Evolutionary conservation across 2,888 invertebrate genomes (phyloP).

Genomic region (Aproaerema taeniolella): DNA sequence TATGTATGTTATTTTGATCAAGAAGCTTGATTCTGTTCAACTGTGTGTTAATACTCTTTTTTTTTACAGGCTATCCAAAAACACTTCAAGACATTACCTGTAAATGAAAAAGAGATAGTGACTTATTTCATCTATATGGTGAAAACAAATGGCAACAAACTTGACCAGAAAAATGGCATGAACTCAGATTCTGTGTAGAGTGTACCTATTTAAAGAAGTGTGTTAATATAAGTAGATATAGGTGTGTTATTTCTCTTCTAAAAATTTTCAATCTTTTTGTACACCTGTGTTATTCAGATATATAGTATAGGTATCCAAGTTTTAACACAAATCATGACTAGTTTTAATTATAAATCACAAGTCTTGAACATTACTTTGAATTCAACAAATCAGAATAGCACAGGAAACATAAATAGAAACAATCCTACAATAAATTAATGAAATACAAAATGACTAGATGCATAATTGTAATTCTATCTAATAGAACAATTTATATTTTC

Average conservation of each 20-base stretch:
- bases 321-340: too few relatives aligned
- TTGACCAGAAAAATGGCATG: conserved; percentile 89
- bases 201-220: conserved; percentile 40
- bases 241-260: conserved; percentile 36
- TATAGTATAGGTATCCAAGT: conserved; percentile 7
- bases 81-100: conserved; percentile 96
- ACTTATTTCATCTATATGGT: conserved; percentile 98
- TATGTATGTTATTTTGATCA: not conserved
- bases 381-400: too few relatives aligned
- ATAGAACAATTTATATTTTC: too few relatives aligned
- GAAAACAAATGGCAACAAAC: conserved; percentile 92
- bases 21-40: too few relatives aligned
- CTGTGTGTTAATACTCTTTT: too few relatives aligned
- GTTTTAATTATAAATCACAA: too few relatives aligned
- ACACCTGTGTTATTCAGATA: conserved; percentile 25
- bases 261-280: conserved; percentile 43
- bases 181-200: conserved; percentile 78
- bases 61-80: conserved; percentile 93
- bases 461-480: too few relatives aligned
- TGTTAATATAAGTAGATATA: conserved; percentile 42
- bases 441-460: too few relatives aligned
- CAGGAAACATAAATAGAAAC: too few relatives aligned
- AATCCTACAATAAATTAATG: too few relatives aligned
- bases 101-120: conserved; percentile 95
- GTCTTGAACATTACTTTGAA: too few relatives aligned